A percentile compares a stretch with the other conserved stretches of the same genome.
Evolutionary conservation across 2,113 vertebrate genomes (phyloP).

Genomic region (Planiliza haematocheilus): DNA sequence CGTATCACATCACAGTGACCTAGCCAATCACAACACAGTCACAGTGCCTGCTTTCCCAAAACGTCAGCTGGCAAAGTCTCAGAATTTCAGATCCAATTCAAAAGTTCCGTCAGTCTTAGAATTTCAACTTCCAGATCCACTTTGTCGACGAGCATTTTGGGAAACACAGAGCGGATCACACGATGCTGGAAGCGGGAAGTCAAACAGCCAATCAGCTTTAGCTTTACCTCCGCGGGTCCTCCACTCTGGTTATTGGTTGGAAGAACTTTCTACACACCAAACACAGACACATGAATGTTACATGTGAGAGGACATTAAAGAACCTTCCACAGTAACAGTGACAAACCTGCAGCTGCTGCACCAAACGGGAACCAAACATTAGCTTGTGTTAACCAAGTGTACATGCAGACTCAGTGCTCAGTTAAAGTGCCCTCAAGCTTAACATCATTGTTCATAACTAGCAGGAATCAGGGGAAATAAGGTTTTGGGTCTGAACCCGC

Average conservation of each 20-base stretch:
- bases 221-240: slow-evolving; percentile 88
- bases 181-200: slow-evolving; percentile 64
- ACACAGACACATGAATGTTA: slow-evolving; percentile 80
- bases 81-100: slow-evolving; percentile 13
- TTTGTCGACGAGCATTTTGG: slow-evolving; percentile 55
- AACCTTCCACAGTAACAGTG: neutral
- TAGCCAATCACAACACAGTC: slow-evolving; percentile 69
- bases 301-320: slow-evolving; percentile 20
- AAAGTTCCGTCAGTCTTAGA: neutral
- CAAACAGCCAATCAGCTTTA: slow-evolving; percentile 73
- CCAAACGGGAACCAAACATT: neutral
- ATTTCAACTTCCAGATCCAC: neutral
- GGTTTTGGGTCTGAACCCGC: too few species aligned
- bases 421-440: too few species aligned
- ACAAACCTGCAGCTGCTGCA: neutral
- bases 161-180: slow-evolving; percentile 53
- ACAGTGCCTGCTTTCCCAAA: slow-evolving; percentile 68
- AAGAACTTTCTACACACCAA: slow-evolving; percentile 89
- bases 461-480: too few species aligned
- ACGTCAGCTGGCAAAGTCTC: slow-evolving; percentile 11
- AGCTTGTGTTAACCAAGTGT: neutral
- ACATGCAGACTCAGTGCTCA: neutral
- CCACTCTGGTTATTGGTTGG: slow-evolving; percentile 88
- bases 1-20: slow-evolving; percentile 59
- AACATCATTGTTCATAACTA: too few species aligned